Base-by-base conservation (phyloP, 2,888 invertebrate species). In the Drosophila austrosaltans region DNA sequence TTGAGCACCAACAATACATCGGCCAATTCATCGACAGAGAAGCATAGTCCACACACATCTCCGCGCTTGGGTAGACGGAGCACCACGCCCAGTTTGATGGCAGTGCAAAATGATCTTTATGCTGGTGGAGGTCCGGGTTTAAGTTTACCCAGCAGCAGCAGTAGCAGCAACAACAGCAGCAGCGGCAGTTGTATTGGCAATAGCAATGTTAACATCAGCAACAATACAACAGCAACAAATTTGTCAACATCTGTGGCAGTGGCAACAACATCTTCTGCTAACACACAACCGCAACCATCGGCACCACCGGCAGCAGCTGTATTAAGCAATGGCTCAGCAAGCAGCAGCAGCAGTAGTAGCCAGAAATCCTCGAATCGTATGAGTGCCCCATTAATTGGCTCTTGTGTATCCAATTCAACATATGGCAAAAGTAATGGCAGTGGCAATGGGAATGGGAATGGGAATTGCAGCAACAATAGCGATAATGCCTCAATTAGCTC, bases 31-130 rank as follows among this genome's bases (percentile, higher is more conserved):
- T 74, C 87, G 20, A 32, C 66, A 32, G 93, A 93, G 72, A 93
- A 93, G 82, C 93, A 94, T 0, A 94, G 94, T 48, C 94, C 95
- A 6, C 93, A 93, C 20, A 93, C 94, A 0, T 94, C 94, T 0
- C 94, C 94, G 0, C 93, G 94, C 0, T 92, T 94, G 75, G 93
- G 94, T 48, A 81, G 92, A 42, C 92, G 92, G 39, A 92, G 92
- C 78, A 91, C 90, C 48, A 92, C 92, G 64, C 92, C 92, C 73
- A 92, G 90, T 54, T 72, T 92, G 69, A 92, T 92, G 90, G 92
- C 92, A 20, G 92, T 92, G 58, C 92, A 92, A 78, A 92, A 92
- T 69, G 92, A 92, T 85, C 77, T 92, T 16, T 92, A 92, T 81
- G 81, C 92, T 30, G 86, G 85, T 54, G 86, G 86, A 1, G 63